Percentiles rank a stretch among this genome's conserved stretches.
These are phyloP conservation scores for Hemibagrus wyckioides DNA, from an alignment of 2,113 vertebrate genomes.

Conservation along the genomic window DNA sequence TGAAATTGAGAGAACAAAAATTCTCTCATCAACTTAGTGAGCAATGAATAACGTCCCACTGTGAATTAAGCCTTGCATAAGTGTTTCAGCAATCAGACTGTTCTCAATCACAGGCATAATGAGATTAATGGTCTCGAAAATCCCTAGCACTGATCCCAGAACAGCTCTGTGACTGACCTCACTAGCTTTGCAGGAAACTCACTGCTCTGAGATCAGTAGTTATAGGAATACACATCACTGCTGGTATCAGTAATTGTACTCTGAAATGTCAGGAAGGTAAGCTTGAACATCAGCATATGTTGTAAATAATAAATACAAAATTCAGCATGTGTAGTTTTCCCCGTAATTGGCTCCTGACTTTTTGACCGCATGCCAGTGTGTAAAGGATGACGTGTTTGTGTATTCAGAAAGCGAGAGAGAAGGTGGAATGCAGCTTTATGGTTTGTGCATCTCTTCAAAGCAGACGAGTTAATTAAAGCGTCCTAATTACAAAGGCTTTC, in stretches of 20 bases:
- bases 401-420: neutral
- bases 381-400: neutral
- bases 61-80: neutral
- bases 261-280: neutral
- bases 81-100: conserved; percentile 4
- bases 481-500: conserved; percentile 13
- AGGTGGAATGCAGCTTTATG: neutral
- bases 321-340: neutral
- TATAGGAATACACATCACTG: neutral
- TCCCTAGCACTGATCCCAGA: conserved; percentile 29
- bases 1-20: conserved; percentile 10
- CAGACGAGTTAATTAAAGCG: neutral
- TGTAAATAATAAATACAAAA: neutral
- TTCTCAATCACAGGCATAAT: conserved; percentile 17
- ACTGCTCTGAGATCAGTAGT: neutral
- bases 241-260: neutral
- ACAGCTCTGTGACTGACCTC: neutral
- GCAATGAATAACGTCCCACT: neutral
- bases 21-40: neutral
- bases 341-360: neutral
- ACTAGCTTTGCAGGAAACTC: neutral
- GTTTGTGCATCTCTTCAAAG: neutral
- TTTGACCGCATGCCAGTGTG: neutral
- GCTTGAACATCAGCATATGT: neutral
- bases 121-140: conserved; percentile 29